A percentile compares a stretch with the other conserved stretches of the same genome.
phyloP scores from a whole-genome alignment of 1,140 invertebrate genomes.

The Grapholita molesta region DNA sequence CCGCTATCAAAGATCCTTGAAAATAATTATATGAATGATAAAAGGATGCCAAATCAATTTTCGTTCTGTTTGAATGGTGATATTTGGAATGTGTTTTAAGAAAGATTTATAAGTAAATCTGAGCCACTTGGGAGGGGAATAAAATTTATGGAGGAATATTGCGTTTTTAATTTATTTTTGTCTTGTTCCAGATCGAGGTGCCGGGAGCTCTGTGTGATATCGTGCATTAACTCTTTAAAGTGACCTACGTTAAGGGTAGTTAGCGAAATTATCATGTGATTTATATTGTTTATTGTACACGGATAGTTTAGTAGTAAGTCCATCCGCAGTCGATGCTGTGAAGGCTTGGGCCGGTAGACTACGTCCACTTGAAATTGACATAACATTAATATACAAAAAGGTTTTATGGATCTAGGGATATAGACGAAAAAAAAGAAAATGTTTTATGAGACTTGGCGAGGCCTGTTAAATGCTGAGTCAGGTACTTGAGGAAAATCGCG shows the following conservation, averaged over 20 bases:
- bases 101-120: neutral
- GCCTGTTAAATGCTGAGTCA: neutral
- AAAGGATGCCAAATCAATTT: too few species aligned
- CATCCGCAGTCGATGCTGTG: neutral
- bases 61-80: neutral
- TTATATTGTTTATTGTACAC: constrained; percentile 52
- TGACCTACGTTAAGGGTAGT: constrained; percentile 39
- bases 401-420: too few species aligned
- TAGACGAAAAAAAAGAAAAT: neutral
- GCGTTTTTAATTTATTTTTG: neutral
- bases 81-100: neutral
- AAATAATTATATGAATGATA: too few species aligned
- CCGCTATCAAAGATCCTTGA: too few species aligned
- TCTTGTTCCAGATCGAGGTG: neutral
- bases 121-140: neutral
- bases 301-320: constrained; percentile 41
- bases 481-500: neutral
- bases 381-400: too few species aligned
- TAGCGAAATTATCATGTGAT: constrained; percentile 56
- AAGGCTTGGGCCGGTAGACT: neutral
- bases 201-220: neutral
- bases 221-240: constrained; percentile 47
- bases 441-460: neutral
- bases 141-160: neutral
- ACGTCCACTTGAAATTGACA: too few species aligned